Conservation (phyloP, 2,888 invertebrate species). For the Brenthis daphne region DNA sequence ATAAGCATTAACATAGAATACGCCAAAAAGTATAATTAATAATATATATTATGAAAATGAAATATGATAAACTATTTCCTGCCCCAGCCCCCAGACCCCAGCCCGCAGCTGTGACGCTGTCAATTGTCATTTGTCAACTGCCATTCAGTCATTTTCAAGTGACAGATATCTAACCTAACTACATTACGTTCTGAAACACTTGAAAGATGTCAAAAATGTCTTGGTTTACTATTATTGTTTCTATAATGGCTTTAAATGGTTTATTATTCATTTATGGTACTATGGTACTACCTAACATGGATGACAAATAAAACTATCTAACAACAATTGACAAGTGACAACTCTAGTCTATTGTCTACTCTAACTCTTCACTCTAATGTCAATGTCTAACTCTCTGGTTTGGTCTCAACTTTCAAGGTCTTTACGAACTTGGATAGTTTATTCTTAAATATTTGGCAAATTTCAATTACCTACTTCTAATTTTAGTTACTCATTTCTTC, state of each 20-base stretch:
- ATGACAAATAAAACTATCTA: no score
- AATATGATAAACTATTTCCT: slow-evolving; percentile 15
- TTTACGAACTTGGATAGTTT: background rate
- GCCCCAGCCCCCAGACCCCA: background rate
- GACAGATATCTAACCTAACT: background rate
- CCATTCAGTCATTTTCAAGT: background rate
- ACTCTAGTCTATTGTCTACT: no score
- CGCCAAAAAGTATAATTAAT: slow-evolving; percentile 27
- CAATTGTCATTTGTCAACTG: slow-evolving; percentile 8
- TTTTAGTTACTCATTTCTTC: background rate
- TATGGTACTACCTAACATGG: no score
- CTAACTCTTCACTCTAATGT: no score
- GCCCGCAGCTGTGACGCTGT: background rate
- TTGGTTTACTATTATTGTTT: no score
- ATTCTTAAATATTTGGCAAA: background rate
- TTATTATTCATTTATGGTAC: no score
- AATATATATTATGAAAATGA: slow-evolving; percentile 12
- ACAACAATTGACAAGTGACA: no score
- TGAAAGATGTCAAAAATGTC: no score
- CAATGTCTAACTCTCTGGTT: background rate
- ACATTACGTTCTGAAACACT: no score
- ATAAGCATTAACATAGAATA: slow-evolving; percentile 24
- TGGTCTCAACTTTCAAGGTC: background rate
- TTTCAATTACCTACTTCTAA: background rate
- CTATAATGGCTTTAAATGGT: no score